Evolutionary conservation across 1,140 invertebrate species (phyloP).

Genomic region (Anadara kagoshimensis): DNA sequence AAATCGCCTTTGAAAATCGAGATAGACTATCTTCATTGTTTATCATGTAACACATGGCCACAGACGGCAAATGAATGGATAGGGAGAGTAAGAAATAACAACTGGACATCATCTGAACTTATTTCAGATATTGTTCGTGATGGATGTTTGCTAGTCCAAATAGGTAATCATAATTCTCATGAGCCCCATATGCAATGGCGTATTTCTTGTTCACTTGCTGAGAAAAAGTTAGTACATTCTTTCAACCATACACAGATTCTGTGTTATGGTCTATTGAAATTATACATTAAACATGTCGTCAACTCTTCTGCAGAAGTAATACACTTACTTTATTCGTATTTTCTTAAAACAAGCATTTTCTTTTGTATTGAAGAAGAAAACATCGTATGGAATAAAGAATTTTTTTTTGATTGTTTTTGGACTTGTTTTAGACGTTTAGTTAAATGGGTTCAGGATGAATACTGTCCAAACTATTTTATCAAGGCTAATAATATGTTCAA

Average conservation of each 20-base stretch:
- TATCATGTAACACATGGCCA: slow-evolving; percentile 22
- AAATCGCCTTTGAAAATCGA: no score
- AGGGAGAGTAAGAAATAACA: neutral
- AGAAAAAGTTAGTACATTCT: slow-evolving; percentile 19
- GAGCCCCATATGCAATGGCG: slow-evolving; percentile 19
- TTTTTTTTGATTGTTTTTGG: slow-evolving; percentile 15
- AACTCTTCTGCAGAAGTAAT: neutral
- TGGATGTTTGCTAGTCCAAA: slow-evolving; percentile 28
- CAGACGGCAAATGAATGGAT: slow-evolving; percentile 4
- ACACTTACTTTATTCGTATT: slow-evolving; percentile 23
- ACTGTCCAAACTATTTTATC: slow-evolving; percentile 36
- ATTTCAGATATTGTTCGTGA: slow-evolving; percentile 16
- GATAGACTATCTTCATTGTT: neutral
- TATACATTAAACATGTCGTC: slow-evolving; percentile 17
- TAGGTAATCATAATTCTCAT: neutral
- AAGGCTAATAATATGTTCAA: slow-evolving; percentile 31
- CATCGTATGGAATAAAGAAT: neutral
- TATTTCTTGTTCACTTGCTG: slow-evolving; percentile 34
- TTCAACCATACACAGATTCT: slow-evolving; percentile 28
- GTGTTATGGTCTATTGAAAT: slow-evolving; percentile 26
- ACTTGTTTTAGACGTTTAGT: slow-evolving; percentile 20
- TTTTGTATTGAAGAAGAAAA: slow-evolving; percentile 17
- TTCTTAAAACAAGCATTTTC: slow-evolving; percentile 21
- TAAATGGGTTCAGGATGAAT: neutral
- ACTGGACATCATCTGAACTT: slow-evolving; percentile 11